Base-by-base conservation (phyloP, 2,888 invertebrate species). In the Hedychridium roseum region DNA sequence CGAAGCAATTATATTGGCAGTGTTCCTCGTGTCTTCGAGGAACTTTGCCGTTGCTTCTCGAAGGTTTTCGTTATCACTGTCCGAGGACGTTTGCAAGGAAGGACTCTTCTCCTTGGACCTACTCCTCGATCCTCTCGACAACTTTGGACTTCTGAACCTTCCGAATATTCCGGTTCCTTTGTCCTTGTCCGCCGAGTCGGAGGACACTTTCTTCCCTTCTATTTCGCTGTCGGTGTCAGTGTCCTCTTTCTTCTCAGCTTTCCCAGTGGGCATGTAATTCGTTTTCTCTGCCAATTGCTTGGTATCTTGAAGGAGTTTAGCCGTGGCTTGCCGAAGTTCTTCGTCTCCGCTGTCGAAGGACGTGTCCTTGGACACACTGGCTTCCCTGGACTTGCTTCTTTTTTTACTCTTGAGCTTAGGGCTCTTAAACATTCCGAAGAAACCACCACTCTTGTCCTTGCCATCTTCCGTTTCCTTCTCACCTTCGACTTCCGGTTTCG, bases 311-410 rank as follows among this genome's bases (percentile, higher is more conserved):
- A 73, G 53, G 40, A 76, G 68, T 16, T 59, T 63, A 1, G 69
- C 65, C 5, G 74, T 74, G 6, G 56, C 49, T 5, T 66, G 54
- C 47, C 69, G 60, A 7, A 66, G 27, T 36, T 76, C 75, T 45
- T 76, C 76, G 21, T 77, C 76, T 0, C 70, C 68, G 26, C 74
- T 76, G 20, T 75, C 75, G 11, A 73, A 68, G 0, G 77, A 76
- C 1, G 66, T 48, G 5, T 73, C 73, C 20, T 71, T 75, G 2
- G 74, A 70, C 1, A 66, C 55, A 36, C 66, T 68, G 26, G 64
- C 67, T 11, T 76, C 74, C 32, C 64, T 67, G 0, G 75, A 74
- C 18, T 56, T 66, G 20, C 71, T 74, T 38, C 71, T 62, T 36
- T 69, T 71, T 18, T 69, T 70, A 1, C 32, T 47, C 36, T 64